Evolutionary conservation across 2,888 invertebrate species (phyloP).

Genomic region (Hypomecis punctinalis): DNA sequence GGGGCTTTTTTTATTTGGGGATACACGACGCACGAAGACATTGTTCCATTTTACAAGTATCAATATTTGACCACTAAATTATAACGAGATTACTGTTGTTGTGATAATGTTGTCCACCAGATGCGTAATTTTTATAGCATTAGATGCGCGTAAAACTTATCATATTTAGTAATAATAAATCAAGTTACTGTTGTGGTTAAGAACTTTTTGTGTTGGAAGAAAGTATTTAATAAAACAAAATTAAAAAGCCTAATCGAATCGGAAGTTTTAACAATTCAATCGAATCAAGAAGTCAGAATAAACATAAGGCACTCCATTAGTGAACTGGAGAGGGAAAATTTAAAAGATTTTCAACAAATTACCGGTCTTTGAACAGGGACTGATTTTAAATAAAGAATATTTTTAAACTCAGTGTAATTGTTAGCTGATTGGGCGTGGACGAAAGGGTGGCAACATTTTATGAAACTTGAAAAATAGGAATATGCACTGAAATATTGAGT

Average conservation of each 20-base stretch:
- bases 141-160: too few relatives aligned
- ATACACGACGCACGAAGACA: too few relatives aligned
- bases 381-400: constrained; percentile 71
- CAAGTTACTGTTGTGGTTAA: neutral
- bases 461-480: neutral
- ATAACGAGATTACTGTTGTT: too few relatives aligned
- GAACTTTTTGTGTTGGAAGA: neutral
- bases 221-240: constrained; percentile 62
- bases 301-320: constrained; percentile 78
- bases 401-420: constrained; percentile 78
- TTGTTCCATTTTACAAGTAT: too few relatives aligned
- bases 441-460: constrained; percentile 51
- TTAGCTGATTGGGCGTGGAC: constrained; percentile 55
- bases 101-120: too few relatives aligned
- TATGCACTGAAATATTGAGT: neutral
- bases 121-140: too few relatives aligned
- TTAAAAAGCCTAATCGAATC: constrained; percentile 60
- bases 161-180: too few relatives aligned
- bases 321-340: constrained; percentile 71
- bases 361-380: constrained; percentile 64
- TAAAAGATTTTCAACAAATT: constrained; percentile 79
- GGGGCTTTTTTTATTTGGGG: too few relatives aligned
- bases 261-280: constrained; percentile 67
- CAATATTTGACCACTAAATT: too few relatives aligned
- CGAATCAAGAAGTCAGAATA: constrained; percentile 71